These are phyloP conservation scores for Epizoanthus fatuus DNA, from an alignment of 92 coral and sea anemone species.

Conservation along the genomic window DNA sequence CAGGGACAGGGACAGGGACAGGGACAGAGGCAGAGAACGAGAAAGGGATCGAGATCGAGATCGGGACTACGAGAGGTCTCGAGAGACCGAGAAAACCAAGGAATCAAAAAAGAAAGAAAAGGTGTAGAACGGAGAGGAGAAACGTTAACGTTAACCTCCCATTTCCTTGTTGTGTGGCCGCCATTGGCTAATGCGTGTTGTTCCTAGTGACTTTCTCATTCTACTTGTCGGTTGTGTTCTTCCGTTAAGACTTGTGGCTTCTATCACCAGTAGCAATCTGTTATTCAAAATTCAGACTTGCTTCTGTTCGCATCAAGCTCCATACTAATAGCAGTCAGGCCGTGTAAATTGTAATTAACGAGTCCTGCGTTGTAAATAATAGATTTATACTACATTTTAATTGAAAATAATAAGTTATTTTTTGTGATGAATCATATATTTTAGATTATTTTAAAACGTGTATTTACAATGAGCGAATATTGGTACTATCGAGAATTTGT, in stretches of 20 bases:
- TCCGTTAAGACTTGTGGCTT: neutral
- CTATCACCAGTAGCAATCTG: neutral
- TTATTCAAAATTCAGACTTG: neutral
- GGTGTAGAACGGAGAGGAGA: constrained; percentile 31
- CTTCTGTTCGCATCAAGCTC: neutral
- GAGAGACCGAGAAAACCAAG: constrained; percentile 39
- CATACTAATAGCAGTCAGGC: neutral
- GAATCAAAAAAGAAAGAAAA: constrained; percentile 45
- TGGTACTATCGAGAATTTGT: neutral
- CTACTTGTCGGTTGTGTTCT: neutral
- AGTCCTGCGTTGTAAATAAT: too few relatives aligned
- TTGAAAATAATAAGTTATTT: too few relatives aligned
- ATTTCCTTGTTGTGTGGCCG: neutral
- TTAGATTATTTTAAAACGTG: neutral
- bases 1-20: constrained; percentile 67
- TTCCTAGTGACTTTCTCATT: neutral
- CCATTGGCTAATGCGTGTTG: neutral
- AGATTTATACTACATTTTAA: too few relatives aligned
- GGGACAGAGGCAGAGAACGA: constrained; percentile 67
- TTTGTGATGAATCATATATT: neutral
- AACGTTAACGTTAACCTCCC: neutral
- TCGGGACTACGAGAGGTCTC: constrained; percentile 71
- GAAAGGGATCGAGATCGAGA: constrained; percentile 79
- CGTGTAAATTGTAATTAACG: neutral
- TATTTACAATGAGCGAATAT: neutral